A percentile compares a stretch with the other conserved stretches of the same genome.
Conservation (phyloP, 2,888 invertebrate genomes). For the Cetonia aurata region DNA sequence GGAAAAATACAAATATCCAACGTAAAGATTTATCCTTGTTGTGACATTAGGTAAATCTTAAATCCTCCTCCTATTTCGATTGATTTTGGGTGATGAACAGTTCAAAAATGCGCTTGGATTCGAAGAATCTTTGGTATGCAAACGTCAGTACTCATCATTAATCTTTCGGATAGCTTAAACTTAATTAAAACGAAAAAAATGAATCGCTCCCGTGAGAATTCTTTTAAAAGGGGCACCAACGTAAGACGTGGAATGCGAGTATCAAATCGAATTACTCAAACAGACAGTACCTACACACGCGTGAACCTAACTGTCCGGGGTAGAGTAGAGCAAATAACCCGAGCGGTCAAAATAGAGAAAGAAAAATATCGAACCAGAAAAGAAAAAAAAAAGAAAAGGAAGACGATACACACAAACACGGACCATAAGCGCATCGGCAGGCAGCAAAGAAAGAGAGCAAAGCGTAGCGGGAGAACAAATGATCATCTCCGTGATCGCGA, state of each 20-base stretch:
- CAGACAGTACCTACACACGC: slow-evolving; percentile 29
- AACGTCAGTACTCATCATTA: neutral
- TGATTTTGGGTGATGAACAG: neutral
- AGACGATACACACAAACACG: slow-evolving; percentile 16
- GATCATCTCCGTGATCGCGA: slow-evolving; percentile 38
- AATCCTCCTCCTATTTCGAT: neutral
- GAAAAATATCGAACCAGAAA: slow-evolving; percentile 12
- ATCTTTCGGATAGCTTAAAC: neutral
- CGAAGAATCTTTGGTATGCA: slow-evolving; percentile 1
- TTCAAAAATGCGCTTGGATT: neutral
- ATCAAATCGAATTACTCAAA: slow-evolving; percentile 36
- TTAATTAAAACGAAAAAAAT: slow-evolving; percentile 18
- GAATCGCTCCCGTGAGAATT: slow-evolving; percentile 27
- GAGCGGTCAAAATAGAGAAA: slow-evolving; percentile 27
- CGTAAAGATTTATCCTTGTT: no score
- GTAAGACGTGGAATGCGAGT: slow-evolving; percentile 5
- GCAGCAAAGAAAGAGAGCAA: slow-evolving; percentile 10
- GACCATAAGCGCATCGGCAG: neutral
- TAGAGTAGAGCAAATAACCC: slow-evolving; percentile 21
- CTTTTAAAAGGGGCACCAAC: neutral
- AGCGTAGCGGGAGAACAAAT: slow-evolving; percentile 26
- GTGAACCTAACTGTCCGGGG: slow-evolving; percentile 34
- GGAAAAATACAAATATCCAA: no score
- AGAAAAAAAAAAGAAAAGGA: neutral
- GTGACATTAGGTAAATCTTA: neutral